Percentiles rank a stretch among this genome's conserved stretches.
These are phyloP conservation scores for Atherix ibis DNA, from an alignment of 2,888 invertebrate species.

Conservation along the genomic window DNA sequence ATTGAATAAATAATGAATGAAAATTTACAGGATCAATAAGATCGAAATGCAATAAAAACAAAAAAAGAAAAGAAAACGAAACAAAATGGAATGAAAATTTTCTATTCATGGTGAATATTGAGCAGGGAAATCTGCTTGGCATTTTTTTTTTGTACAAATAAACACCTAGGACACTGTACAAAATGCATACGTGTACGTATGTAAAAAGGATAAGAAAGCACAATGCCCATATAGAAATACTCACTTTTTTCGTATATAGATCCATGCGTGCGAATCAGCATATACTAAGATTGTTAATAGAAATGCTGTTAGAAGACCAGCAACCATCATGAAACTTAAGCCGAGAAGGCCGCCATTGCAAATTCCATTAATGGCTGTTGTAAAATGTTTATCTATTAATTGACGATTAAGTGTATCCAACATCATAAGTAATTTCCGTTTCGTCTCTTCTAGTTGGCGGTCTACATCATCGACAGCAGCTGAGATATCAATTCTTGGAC, in stretches of 20 bases:
- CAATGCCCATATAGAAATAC: slow-evolving; percentile 1
- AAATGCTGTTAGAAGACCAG: slow-evolving; percentile 75
- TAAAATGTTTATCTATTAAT: slow-evolving; percentile 66
- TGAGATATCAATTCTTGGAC: slow-evolving; percentile 29
- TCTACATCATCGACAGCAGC: slow-evolving; percentile 26
- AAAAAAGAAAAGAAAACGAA: no score
- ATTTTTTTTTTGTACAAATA: no score
- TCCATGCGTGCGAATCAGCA: slow-evolving; percentile 93
- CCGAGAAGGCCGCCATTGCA: slow-evolving; percentile 74
- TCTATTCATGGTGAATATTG: no score
- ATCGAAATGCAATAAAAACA: no score
- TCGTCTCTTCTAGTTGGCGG: slow-evolving; percentile 29
- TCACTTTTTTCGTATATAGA: slow-evolving; percentile 83
- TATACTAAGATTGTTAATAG: slow-evolving; percentile 83
- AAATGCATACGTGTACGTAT: no score
- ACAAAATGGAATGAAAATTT: no score
- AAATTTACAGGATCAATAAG: no score
- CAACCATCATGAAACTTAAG: slow-evolving; percentile 69
- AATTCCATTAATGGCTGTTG: slow-evolving; percentile 58
- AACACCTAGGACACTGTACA: no score
- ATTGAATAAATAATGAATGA: no score
- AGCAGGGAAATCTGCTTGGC: no score
- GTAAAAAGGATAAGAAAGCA: no score
- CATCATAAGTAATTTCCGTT: slow-evolving; percentile 31
- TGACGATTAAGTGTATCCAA: slow-evolving; percentile 65